These are phyloP conservation scores for Acrocephalus kingi DNA, from an alignment of 2,113 vertebrate species.

Conservation along the genomic window DNA sequence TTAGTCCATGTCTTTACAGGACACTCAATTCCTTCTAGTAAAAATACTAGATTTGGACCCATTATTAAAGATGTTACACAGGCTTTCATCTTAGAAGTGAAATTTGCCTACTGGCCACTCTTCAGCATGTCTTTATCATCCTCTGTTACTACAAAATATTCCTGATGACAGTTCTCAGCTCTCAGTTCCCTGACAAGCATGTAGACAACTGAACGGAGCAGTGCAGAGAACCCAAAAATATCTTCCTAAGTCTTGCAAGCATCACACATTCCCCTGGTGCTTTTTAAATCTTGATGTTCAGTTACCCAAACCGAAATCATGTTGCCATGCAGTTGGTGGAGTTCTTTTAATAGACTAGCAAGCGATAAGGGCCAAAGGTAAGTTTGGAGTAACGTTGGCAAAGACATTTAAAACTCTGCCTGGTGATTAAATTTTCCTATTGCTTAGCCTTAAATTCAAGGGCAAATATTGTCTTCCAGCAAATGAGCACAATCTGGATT, in stretches of 20 bases:
- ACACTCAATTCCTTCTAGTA: neutral
- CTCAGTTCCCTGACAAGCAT: neutral
- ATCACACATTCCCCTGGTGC: neutral
- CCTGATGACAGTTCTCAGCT: neutral
- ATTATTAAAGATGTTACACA: neutral
- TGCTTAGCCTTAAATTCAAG: neutral
- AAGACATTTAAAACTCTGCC: neutral
- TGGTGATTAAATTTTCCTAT: neutral
- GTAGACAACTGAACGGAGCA: neutral
- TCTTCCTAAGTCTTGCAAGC: neutral
- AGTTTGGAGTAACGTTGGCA: neutral
- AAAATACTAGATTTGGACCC: neutral
- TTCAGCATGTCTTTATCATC: neutral
- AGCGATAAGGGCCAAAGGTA: neutral
- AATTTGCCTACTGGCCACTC: neutral
- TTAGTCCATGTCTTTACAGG: neutral
- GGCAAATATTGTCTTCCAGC: neutral
- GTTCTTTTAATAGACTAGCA: neutral
- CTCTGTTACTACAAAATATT: neutral
- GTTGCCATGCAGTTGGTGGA: rapidly evolving
- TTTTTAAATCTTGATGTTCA: neutral
- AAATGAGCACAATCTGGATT: neutral
- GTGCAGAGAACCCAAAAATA: neutral
- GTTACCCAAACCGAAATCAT: neutral
- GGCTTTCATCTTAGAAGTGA: neutral